These are phyloP conservation scores for Endotricha flammealis DNA, from an alignment of 2,888 invertebrate species.

Conservation along the genomic window DNA sequence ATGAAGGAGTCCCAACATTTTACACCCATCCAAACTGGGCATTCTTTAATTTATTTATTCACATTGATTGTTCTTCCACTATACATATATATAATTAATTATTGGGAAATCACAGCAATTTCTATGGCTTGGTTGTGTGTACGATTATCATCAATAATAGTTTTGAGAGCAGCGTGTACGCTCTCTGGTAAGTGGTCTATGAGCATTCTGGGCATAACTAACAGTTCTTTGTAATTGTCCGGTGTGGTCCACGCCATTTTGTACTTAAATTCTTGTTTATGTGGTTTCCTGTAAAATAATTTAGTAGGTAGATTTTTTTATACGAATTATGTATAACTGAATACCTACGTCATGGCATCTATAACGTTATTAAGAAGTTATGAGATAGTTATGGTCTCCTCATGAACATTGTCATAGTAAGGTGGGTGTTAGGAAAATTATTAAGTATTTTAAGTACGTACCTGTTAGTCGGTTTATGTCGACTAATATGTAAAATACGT, in stretches of 20 bases:
- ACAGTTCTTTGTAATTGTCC: conserved; percentile 17
- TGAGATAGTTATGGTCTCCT: too few species aligned
- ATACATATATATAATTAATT: too few species aligned
- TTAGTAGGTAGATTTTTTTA: not conserved
- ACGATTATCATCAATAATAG: conserved; percentile 6
- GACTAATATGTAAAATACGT: conserved; percentile 82
- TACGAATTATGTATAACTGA: not conserved
- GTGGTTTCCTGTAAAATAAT: conserved; percentile 17
- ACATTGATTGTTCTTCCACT: too few species aligned
- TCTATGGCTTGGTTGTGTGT: not conserved
- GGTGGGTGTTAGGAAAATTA: too few species aligned
- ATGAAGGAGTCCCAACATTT: too few species aligned
- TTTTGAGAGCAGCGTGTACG: conserved; percentile 13
- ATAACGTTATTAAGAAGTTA: too few species aligned
- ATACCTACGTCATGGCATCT: too few species aligned
- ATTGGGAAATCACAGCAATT: not conserved
- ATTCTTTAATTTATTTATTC: too few species aligned
- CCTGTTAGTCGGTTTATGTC: conserved; percentile 74
- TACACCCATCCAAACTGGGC: too few species aligned
- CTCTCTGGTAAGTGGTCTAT: conserved; percentile 20
- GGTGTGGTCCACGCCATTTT: conserved; percentile 16
- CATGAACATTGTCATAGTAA: too few species aligned
- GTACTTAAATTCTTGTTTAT: conserved; percentile 11
- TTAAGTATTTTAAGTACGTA: too few species aligned
- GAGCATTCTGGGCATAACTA: conserved; percentile 19